Base-by-base conservation (phyloP, 64 coral and sea anemone genomes). In the Montipora cactus region DNA sequence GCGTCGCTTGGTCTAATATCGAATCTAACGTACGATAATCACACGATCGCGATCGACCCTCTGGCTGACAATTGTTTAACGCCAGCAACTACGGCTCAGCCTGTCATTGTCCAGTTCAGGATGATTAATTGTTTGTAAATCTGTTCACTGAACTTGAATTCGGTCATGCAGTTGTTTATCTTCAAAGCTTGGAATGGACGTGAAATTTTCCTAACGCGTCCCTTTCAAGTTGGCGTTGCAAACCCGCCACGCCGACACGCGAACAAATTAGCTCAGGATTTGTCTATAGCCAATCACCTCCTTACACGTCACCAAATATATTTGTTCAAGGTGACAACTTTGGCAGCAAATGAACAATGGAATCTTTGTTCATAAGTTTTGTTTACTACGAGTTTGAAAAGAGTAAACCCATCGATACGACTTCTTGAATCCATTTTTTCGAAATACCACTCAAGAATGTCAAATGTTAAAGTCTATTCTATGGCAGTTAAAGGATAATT, bases 231-330 rank as follows among this genome's bases (percentile, higher is more conserved):
- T 16, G 59, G 28, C 15, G 74, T 78, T 78, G n/a, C 44, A 8
- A 86, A 28, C 82, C 64, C 82, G 62, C 82, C 82, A 86, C 82
- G 82, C 82, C 82, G 82, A 71, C 82, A 86, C 82, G 82, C 82
- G 82, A 86, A 51, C 82, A 86, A 50, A 86, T 86, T 86, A 86
- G 82, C 66, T 50, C 21, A n/a, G 16, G 82, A 84, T 67, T 84
- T 67, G 67, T n/a, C 5, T 37, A 1, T 18, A 51, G 82, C 82
- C 64, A 86, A 86, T 86, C 5, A 86, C 1, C 16, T 46, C 44
- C 1, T 51, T 8, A 18, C 8, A 86, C 82, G 82, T 86, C 82
- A 86, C 19, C 44, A 86, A 66, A 68, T 86, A 13, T 86, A 86
- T 86, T 70, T 86, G 68, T 47, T 2, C 9, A 5, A 71, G 18